Evolutionary conservation across 2,797 vertebrate genomes (phyloP).

Genomic region (Sebastes taczanowskii): DNA sequence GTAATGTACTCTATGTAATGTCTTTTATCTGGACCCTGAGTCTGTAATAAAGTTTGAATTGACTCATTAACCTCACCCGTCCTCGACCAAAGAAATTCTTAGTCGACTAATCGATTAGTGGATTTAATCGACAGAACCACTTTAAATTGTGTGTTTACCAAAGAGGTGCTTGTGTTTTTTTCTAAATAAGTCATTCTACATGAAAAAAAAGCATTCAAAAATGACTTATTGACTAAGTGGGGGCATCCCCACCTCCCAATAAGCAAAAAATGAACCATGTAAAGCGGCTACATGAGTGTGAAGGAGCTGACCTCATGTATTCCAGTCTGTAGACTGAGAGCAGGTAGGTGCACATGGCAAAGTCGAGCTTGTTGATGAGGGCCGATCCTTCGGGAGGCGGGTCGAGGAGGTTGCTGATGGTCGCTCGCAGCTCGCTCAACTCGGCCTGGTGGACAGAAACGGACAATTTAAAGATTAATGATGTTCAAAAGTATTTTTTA

Average conservation of each 20-base stretch:
- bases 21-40: background rate
- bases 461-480: background rate
- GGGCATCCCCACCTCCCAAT: too few relatives aligned
- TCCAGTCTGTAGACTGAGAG: conserved; percentile 96
- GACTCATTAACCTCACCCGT: background rate
- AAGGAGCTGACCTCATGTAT: conserved; percentile 90
- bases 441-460: conserved; percentile 84
- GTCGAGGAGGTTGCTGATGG: conserved; percentile 94
- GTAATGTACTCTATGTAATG: background rate
- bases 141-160: too few relatives aligned
- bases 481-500: background rate
- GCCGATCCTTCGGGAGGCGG: conserved; percentile 92
- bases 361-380: conserved; percentile 95
- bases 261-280: background rate
- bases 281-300: background rate
- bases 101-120: too few relatives aligned
- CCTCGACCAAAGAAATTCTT: too few relatives aligned
- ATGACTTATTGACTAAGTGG: too few relatives aligned
- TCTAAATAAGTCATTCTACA: too few relatives aligned
- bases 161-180: too few relatives aligned
- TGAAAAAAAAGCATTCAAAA: too few relatives aligned
- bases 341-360: conserved; percentile 97
- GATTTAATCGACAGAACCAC: too few relatives aligned
- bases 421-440: conserved; percentile 91
- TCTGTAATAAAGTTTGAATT: background rate